A percentile compares a stretch with the other conserved stretches of the same genome.
phyloP scores from a whole-genome alignment of 2,888 invertebrate species.

The Galerucella pusilla region DNA sequence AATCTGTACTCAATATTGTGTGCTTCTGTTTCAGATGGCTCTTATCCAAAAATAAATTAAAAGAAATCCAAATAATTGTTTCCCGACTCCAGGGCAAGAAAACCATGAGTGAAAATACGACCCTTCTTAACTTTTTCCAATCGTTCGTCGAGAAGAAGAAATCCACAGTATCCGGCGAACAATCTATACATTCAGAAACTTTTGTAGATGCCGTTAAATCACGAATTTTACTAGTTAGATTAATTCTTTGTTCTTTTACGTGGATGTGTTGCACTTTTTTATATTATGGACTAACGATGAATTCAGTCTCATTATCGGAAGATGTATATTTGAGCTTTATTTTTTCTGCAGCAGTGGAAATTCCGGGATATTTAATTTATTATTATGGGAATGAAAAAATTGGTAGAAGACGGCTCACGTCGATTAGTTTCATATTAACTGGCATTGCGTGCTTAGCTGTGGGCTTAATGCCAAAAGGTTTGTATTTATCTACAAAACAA shows the following conservation, averaged over 20 bases:
- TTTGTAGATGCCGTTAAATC: slow-evolving; percentile 67
- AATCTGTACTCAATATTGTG: neutral
- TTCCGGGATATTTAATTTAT: slow-evolving; percentile 76
- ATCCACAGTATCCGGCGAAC: slow-evolving; percentile 56
- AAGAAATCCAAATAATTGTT: slow-evolving; percentile 70
- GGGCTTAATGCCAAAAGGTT: slow-evolving; percentile 47
- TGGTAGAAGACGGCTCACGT: slow-evolving; percentile 73
- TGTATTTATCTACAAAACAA: neutral
- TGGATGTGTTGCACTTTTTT: slow-evolving; percentile 82
- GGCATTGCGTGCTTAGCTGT: slow-evolving; percentile 68
- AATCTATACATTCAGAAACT: slow-evolving; percentile 41
- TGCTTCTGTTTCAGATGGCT: slow-evolving; percentile 72
- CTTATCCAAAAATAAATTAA: slow-evolving; percentile 69
- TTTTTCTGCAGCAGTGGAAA: slow-evolving; percentile 73
- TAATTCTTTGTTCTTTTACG: slow-evolving; percentile 75
- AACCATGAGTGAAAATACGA: slow-evolving; percentile 60
- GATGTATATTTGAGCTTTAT: slow-evolving; percentile 81
- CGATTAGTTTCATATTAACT: slow-evolving; percentile 71
- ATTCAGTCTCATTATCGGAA: slow-evolving; percentile 78
- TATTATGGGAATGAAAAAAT: slow-evolving; percentile 72
- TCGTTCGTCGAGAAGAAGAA: neutral
- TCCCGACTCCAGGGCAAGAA: slow-evolving; percentile 68
- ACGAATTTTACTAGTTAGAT: slow-evolving; percentile 67
- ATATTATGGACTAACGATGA: slow-evolving; percentile 82
- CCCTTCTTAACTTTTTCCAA: slow-evolving; percentile 59